Evolutionary conservation across 2,113 vertebrate species (phyloP), one percentile per base, ranked within the genome.

Genomic region (Antechinus stuartii): DNA sequence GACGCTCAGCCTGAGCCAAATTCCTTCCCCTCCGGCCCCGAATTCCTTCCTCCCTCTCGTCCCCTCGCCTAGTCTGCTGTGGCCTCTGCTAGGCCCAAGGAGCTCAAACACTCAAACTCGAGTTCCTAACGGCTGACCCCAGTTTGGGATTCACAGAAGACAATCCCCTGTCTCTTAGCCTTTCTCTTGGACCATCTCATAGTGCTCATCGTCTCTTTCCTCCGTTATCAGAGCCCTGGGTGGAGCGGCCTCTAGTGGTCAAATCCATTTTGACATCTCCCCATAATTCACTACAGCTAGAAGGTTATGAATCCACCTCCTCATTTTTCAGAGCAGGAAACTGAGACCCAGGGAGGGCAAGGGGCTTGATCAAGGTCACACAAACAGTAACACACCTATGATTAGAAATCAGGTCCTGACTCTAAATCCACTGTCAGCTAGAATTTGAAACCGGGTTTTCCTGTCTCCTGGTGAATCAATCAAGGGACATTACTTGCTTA

Each of bases 201-300:
- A 92, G 94, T 94, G n/a, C 3, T 90, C 95, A 94, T 94, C 94
- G 30, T 30, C 42, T 53, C n/a, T 93, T 92, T 61, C 92, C 90
- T 90, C 49, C 53, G 68, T 95, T 90, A 90, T 12, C 53, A 42
- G 24, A 42, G 26, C 54, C 12, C 94, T 92, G 56, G 2, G 16
- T n/a, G 57, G 53, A 53, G 35, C 8, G 56, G 97, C 98, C 97
- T 97, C 98, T 97, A 55, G 97, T 97, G 98, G 95, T 89, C 5
- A 35, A 25, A 91, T 55, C 8, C 8, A 91, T 55, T 93, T 95
- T 89, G 96, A 35, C 94, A 95, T 92, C 5, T 94, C 53, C 54
- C n/a, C 68, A 84, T 42, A 8, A 84, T 84, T 84, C 19, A 42
- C 68, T 76, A n/a, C 14, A 19, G 68, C 68, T 76, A 84, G n/a